A percentile compares a stretch with the other conserved stretches of the same genome.
These are phyloP conservation scores for Podocnemis expansa DNA, from an alignment of 2,113 vertebrate genomes.

Conservation along the genomic window DNA sequence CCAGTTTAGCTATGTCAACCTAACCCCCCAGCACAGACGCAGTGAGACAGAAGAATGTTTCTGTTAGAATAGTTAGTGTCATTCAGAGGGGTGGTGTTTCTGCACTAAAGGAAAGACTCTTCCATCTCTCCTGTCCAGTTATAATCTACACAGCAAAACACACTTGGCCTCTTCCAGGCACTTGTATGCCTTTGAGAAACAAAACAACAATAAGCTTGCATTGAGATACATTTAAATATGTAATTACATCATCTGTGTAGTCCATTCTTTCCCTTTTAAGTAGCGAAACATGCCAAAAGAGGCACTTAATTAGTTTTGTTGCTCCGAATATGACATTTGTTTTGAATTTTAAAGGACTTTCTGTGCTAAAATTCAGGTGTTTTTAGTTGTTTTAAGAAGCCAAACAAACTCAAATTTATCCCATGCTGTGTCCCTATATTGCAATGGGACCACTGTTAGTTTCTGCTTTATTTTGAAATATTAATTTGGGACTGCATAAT, in stretches of 20 bases:
- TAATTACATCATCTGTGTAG: neutral
- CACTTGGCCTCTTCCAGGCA: neutral
- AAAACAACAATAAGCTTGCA: neutral
- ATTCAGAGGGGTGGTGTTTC: neutral
- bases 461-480: neutral
- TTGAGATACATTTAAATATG: neutral
- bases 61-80: neutral
- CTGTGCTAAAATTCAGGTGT: neutral
- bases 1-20: neutral
- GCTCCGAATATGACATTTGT: neutral
- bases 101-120: neutral
- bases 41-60: neutral
- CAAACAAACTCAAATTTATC: constrained; percentile 8
- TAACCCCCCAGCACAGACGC: neutral
- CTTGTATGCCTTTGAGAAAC: neutral
- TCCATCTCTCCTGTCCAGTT: neutral
- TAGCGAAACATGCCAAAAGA: neutral
- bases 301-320: neutral
- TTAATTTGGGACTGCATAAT: neutral
- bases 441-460: neutral
- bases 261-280: neutral
- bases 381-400: neutral
- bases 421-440: neutral
- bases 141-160: neutral
- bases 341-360: neutral